Base-by-base conservation (phyloP, 2,888 invertebrate species). In the Morinoia aosen region DNA sequence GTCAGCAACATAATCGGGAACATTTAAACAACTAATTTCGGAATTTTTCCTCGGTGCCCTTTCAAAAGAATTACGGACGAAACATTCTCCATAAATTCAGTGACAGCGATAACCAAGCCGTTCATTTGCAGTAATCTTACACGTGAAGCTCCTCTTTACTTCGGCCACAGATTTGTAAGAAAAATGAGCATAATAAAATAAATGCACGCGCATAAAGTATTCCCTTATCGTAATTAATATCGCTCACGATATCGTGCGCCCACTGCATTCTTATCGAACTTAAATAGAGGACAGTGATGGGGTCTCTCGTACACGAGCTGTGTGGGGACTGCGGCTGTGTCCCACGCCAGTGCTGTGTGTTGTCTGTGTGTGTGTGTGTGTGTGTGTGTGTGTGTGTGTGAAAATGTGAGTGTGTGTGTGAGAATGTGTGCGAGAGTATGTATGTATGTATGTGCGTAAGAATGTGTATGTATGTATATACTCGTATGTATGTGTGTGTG, bases 141-240 rank as follows among this genome's bases (percentile, higher is more conserved):
- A 76, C 16, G 25, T 76, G 25, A 12, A 76, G 25, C 76, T 25
- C 76, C 76, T 33, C 33, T 33, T 25, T 76, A 76, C 76, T 76
- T 33, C 76, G 76, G 8, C 76, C 33, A 76, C 25, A 76, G 76
- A 76, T 76, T 76, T 25, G 76, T 12, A 76, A 14, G 76, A 76
- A 76, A 76, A 76, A 76, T 76, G 76, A 10, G 33, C 76, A 16
- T 76, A 76, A 93, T 93, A 57, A 33, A 93, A 93, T 33, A 57
- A 57, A 93, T 57, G 93, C 48, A 48, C 33, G 57, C 57, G 33
- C 93, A 93, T 76, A 93, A 93, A 57, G 58, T 93, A 48, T 40
- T 40, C 48, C 39, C 93, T 93, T 93, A 93, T 93, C 93, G n/a
- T 39, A 93, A 93, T 93, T 93, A 93, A 93, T 93, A 93, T 93